phyloP scores from a whole-genome alignment of 2,888 invertebrate species.

The Limnephilus auricula region DNA sequence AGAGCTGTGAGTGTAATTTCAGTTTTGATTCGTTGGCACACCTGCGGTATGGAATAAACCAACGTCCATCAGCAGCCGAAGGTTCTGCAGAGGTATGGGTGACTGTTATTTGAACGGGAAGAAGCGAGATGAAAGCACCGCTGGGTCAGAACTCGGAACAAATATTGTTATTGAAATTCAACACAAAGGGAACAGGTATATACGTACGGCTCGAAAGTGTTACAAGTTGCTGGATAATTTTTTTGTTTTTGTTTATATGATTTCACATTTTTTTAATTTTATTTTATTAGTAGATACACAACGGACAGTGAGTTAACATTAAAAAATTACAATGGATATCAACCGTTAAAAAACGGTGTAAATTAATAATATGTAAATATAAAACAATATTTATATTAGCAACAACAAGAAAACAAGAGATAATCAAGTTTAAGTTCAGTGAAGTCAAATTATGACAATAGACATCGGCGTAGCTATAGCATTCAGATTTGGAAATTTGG shows the following conservation, averaged over 20 bases:
- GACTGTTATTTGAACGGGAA: background rate
- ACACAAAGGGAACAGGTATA: background rate
- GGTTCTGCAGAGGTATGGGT: background rate
- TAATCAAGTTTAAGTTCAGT: too few relatives aligned
- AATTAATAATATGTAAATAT: too few relatives aligned
- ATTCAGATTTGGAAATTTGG: too few relatives aligned
- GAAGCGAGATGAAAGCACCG: background rate
- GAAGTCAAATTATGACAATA: too few relatives aligned
- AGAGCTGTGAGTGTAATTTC: background rate
- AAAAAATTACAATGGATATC: too few relatives aligned
- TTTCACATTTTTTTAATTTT: background rate
- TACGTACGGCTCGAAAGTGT: background rate
- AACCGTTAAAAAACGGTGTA: too few relatives aligned
- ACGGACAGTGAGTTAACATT: too few relatives aligned
- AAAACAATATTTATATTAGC: too few relatives aligned
- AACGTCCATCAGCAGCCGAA: background rate
- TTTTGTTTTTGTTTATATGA: background rate
- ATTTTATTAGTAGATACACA: too few relatives aligned
- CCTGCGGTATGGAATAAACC: slow-evolving; percentile 10
- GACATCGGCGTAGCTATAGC: too few relatives aligned
- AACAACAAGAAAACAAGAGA: too few relatives aligned
- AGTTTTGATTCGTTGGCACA: slow-evolving; percentile 13
- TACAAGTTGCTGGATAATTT: background rate
- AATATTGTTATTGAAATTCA: background rate
- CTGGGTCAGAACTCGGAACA: background rate